Evolutionary conservation across 2,113 vertebrate genomes (phyloP), one percentile per base, ranked within the genome.

Genomic region (Phasianus colchicus): DNA sequence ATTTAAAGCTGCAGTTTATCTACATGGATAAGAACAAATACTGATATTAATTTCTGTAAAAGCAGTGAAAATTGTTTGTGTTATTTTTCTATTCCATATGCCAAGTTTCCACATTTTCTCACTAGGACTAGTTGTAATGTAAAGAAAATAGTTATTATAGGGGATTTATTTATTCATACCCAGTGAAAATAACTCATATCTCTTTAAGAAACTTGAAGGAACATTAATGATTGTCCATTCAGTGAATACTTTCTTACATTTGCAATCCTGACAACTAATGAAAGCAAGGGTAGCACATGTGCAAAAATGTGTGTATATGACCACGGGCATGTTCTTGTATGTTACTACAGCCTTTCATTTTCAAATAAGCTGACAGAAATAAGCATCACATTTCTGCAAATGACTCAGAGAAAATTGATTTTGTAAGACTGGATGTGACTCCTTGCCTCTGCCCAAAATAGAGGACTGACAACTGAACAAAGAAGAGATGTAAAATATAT

Each of bases 121-220:
- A 30, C 4, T 4, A n/a, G 42, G 11, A 75, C 20, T 76, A 29
- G 1, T 75, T 58, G 21, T 19, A 43, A 55, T 9, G 4, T 65
- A 79, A 79, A 64, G 24, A 66, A 6, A 7, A 89, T 43, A 0
- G 2, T 30, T 64, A 6, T 40, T 69, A 8, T 24, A 47, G 70
- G 19, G 25, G 17, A n/a, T 38, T 21, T 8, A 24, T 6, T 32
- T 2, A 34, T 84, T 69, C 0, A 0, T 32, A 58, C 9, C 10
- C 16, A n/a, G 13, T 70, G 25, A 58, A 82, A 83, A 48, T 52
- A 70, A 5, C 2, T 29, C 13, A 20, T 71, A 74, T 2, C 5
- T 81, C 10, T 6, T 12, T 75, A 8, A 34, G 47, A 21, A 75
- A 10, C 22, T 3, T 67, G 29, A 74, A 80, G 11, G 9, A 64